These are phyloP conservation scores for Nomada goodeniana DNA, from an alignment of 2,888 invertebrate genomes.

Conservation along the genomic window DNA sequence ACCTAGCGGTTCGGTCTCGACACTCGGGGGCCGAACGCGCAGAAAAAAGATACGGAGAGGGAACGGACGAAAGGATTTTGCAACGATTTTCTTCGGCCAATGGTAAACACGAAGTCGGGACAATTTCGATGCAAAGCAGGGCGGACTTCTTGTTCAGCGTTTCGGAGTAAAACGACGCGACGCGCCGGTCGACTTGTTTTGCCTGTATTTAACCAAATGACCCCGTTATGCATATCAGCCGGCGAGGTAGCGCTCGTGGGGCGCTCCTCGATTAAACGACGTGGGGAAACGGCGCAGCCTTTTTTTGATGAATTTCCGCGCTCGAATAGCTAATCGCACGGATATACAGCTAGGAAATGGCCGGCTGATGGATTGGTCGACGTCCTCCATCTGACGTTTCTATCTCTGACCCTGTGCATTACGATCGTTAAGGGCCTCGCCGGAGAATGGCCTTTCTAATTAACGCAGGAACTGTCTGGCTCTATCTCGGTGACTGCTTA, in stretches of 20 bases:
- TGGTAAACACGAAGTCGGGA: slow-evolving; percentile 39
- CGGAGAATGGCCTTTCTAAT: slow-evolving; percentile 74
- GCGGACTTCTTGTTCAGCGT: slow-evolving; percentile 56
- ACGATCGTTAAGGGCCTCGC: slow-evolving; percentile 65
- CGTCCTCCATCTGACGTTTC: slow-evolving; percentile 73
- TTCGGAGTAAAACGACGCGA: slow-evolving; percentile 16
- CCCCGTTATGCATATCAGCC: slow-evolving; percentile 68
- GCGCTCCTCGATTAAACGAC: slow-evolving; percentile 64
- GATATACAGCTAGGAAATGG: slow-evolving; percentile 48
- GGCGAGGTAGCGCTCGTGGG: slow-evolving; percentile 45
- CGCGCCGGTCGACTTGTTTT: slow-evolving; percentile 52
- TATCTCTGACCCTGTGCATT: slow-evolving; percentile 70
- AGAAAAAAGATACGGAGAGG: background rate
- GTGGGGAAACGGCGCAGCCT: slow-evolving; percentile 47
- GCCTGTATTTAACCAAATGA: slow-evolving; percentile 67
- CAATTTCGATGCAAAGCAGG: slow-evolving; percentile 69
- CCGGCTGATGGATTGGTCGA: slow-evolving; percentile 71
- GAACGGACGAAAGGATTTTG: slow-evolving; percentile 27
- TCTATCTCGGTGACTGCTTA: slow-evolving; percentile 47
- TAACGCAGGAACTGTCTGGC: slow-evolving; percentile 71
- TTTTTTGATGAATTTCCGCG: slow-evolving; percentile 60
- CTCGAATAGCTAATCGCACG: slow-evolving; percentile 56
- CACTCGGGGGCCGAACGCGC: background rate
- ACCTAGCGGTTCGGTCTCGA: background rate
- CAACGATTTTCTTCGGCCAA: slow-evolving; percentile 23